phyloP scores from a whole-genome alignment of 2,888 invertebrate genomes.

The Zele albiditarsus region DNA sequence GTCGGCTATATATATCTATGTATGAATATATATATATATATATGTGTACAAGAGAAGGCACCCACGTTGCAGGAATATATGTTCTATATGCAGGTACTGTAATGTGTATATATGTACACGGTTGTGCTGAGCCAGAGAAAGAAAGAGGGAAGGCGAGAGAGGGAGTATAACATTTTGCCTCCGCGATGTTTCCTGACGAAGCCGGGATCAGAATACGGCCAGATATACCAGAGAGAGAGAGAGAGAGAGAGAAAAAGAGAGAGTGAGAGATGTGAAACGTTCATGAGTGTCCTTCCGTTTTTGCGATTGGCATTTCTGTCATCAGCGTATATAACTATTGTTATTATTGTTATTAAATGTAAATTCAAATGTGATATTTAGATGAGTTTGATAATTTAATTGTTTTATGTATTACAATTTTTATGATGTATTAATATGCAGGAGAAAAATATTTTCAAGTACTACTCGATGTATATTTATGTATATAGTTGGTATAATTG shows the following conservation, averaged over 20 bases:
- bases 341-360: constrained; percentile 8
- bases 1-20: constrained; percentile 17
- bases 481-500: neutral
- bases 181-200: constrained; percentile 44
- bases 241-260: no score
- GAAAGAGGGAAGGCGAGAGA: constrained; percentile 29
- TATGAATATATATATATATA: constrained; percentile 38
- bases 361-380: neutral
- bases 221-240: constrained; percentile 30
- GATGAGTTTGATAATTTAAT: neutral
- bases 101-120: constrained; percentile 24
- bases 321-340: neutral
- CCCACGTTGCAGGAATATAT: constrained; percentile 44
- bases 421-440: no score
- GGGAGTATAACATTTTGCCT: constrained; percentile 31
- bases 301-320: constrained; percentile 4
- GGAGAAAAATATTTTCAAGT: no score
- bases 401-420: no score
- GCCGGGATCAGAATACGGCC: constrained; percentile 46
- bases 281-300: constrained; percentile 17
- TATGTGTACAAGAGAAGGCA: constrained; percentile 40
- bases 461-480: neutral
- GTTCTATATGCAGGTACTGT: constrained; percentile 27
- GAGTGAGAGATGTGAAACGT: constrained; percentile 31
- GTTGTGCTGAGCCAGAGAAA: constrained; percentile 36